Evolutionary conservation across 1,140 invertebrate genomes (phyloP), one percentile per base, ranked within the genome.

Genomic region (Forficula auricularia): DNA sequence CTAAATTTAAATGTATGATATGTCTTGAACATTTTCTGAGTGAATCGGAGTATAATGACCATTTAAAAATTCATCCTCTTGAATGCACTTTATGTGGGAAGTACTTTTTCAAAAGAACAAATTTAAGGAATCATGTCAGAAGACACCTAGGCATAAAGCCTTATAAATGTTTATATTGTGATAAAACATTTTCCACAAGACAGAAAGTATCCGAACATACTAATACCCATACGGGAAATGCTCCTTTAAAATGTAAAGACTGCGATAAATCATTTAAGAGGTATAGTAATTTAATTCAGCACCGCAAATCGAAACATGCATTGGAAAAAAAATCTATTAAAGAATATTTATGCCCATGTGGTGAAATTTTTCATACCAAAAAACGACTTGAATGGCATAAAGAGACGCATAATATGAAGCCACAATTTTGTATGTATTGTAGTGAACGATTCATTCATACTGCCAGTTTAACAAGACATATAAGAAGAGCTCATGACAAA

Each of bases 251-350:
- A 52, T 90, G 85, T 57, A 71, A 72, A 19, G 65, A 82, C 46
- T 90, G 85, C 57, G 75, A 79, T 49, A 76, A 82, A 55, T 76
- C 74, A n/a, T 90, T 89, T 59, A 71, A 79, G 16, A 69, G 84
- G 12, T 77, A 85, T 58, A 85, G 82, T 41, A 87, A 86, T 58
- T 68, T 89, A 51, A 79, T 83, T 10, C 82, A 86, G 53, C 85
- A 90, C 58, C 76, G 79, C 48, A 82, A 77, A 51, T 62, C 68
- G 6, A 71, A 73, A 55, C 76, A 78, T 53, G 62, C 77, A 13
- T 68, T 76, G 48, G 63, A 73, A 14, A 76, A 77, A 48, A 70
- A 69, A 40, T 75, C 76, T 49, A 50, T 70, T 2, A 79, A 81
- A 54, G 81, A 86, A 56, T 85, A 75, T 53, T 77, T 84, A 51